Evolutionary conservation across 1,140 invertebrate species (phyloP).

Genomic region (Phthorimaea operculella): DNA sequence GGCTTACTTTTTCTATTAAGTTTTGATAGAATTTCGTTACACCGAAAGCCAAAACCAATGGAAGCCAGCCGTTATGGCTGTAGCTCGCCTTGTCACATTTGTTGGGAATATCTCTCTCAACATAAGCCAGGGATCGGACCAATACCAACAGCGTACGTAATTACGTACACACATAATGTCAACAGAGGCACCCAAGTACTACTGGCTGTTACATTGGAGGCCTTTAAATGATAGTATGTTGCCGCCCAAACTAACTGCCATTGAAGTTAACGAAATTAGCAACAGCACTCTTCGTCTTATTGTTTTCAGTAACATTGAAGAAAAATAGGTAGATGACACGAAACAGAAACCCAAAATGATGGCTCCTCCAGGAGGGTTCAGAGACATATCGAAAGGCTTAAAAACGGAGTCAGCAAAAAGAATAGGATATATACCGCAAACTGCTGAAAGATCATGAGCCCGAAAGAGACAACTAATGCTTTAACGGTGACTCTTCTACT

Average conservation of each 20-base stretch:
- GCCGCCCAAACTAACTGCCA: constrained; percentile 72
- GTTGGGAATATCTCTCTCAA: constrained; percentile 73
- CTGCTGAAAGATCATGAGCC: constrained; percentile 86
- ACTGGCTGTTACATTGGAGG: constrained; percentile 28
- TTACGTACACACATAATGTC: constrained; percentile 52
- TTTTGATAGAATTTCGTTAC: constrained; percentile 75
- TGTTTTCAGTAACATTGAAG: constrained; percentile 77
- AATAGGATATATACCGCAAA: constrained; percentile 82
- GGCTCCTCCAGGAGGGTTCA: constrained; percentile 63
- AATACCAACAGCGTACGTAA: constrained; percentile 55
- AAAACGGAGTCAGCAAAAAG: constrained; percentile 81
- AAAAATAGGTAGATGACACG: constrained; percentile 76
- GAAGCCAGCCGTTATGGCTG: constrained; percentile 71
- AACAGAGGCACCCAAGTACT: constrained; percentile 57
- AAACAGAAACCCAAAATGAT: constrained; percentile 78
- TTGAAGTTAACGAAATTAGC: constrained; percentile 70
- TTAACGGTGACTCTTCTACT: constrained; percentile 64
- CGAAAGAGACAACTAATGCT: constrained; percentile 66
- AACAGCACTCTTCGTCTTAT: constrained; percentile 78
- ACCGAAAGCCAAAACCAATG: constrained; percentile 79
- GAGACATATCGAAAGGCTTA: constrained; percentile 55
- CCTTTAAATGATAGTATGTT: constrained; percentile 72
- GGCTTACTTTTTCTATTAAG: constrained; percentile 68
- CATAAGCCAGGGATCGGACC: constrained; percentile 79
- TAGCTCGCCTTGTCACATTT: constrained; percentile 74